Base-by-base conservation (phyloP, 1,140 invertebrate genomes). In the Paramacrobiotus metropolitanus region DNA sequence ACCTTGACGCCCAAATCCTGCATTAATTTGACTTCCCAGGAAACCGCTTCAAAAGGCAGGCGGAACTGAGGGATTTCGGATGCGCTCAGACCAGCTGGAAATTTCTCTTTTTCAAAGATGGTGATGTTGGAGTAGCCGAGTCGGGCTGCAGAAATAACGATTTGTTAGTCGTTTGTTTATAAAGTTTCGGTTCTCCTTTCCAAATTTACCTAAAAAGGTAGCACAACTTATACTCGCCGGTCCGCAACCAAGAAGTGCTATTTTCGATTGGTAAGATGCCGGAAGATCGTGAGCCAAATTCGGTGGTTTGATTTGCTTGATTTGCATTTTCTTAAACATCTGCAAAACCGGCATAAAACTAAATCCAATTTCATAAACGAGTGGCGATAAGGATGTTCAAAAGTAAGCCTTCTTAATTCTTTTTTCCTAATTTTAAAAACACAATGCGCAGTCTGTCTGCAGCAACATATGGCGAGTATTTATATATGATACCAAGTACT, bases 51-150 rank as follows among this genome's bases (percentile, higher is more conserved):
- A 65, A 82, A 88, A 0, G 94, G 93, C 29, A 98, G 74, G 21
- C 93, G 83, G 71, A 89, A 98, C 70, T 97, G 91, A 0, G 93
- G 93, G 66, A 98, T 98, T 74, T 98, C 93, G 0, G 88, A 81
- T 0, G 89, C 82, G 70, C 89, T 92, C 0, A 96, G 76, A 2
- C 93, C 93, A 2, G 93, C 93, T 30, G 88, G 70, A 71, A 82
- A 91, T 2, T 80, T 73, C 66, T 90, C 73, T 68, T 86, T 90
- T 72, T 98, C 93, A 73, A 86, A 97, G 65, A 98, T 85, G 0
- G 84, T 92, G 1, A 98, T 76, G 69, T 95, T 76, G 2, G 81
- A 79, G 68, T 98, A 97, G 0, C 93, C 93, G 2, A 98, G 74
- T 40, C 94, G 78, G 1, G 82, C 91, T 55, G 28, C 4, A 55